Evolutionary conservation across 2,113 vertebrate genomes (phyloP), one percentile per base, ranked within the genome.

Genomic region (Microcebus murinus): DNA sequence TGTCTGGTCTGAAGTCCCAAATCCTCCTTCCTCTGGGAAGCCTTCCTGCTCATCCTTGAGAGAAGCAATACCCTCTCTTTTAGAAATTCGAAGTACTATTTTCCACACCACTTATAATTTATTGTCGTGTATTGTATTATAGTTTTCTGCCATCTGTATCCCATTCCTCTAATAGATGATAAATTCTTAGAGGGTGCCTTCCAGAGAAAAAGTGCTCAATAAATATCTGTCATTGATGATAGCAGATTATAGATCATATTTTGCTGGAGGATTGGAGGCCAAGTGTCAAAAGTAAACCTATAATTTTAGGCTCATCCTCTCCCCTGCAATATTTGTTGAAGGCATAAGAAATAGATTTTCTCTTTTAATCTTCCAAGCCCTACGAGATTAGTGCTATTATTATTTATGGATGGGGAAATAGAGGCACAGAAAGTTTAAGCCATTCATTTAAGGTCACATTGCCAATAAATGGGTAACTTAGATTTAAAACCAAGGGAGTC

Each of bases 181-280:
- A 95, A 94, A 96, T 70, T 96, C 50, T 83, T 59, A 83, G 36
- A 91, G 73, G 36, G 20, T 89, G 21, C 45, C 25, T 90, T 80
- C 80, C 39, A 91, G 45, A 45, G 55, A 93, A 89, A 76, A 91
- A 94, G 1, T 48, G 12, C 25, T 95, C 20, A 91, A 39, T 96
- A 97, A 96, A 96, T 94, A 91, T 77, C 39, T 96, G 79, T 93
- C 91, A 84, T 61, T 84, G 91, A 71, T 97, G 89, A 96, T 90
- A 90, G 80, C 57, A 89, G 48, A 89, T 83, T 36, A 77, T 91
- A 93, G 73, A 90, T 95, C 63, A 95, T 48, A 86, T 94, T 86
- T 96, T 79, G 10, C 55, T 93, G 57, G 48, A 90, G 42, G 55
- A 81, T 31, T 94, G 34, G 79, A 88, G n/a, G 61, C 68, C 70